Base-by-base conservation (phyloP, 2,888 invertebrate species). In the Salpingus planirostris region DNA sequence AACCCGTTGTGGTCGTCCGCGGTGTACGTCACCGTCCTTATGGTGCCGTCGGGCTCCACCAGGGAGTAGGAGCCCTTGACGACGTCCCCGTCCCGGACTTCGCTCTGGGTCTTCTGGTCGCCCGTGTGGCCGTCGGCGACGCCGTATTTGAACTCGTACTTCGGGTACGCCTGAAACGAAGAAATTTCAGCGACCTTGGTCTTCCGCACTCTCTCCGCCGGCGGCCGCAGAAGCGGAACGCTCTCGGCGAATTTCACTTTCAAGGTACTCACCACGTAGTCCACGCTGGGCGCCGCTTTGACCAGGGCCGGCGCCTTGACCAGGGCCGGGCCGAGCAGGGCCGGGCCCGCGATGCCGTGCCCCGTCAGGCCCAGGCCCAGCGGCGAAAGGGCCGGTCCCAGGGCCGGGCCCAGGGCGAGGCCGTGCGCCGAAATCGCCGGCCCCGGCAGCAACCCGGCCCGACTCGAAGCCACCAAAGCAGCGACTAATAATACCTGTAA, bases 1-100 rank as follows among this genome's bases (percentile, higher is more conserved):
- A 60, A 74, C 64, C 74, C 74, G 42, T 67, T 69, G 36, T 68
- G 66, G 40, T 73, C 71, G 54, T 75, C 73, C 38, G 74, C 73
- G 26, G 72, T 61, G 49, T 75, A 75, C 40, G 67, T 62, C 24
- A 74, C 74, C 45, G 66, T 71, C 47, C 75, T 64, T 30, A 71
- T 50, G 12, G 73, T 71, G 35, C 74, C 72, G 45, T 73, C 73
- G 11, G 71, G 65, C 50, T 74, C 72, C 13, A 73, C 65, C 35
- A 73, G 60, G 42, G 72, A 70, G 57, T 74, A 74, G 33, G 68
- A 68, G 3, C 74, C 74, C 35, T 65, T 67, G n/a, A 74, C 74
- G 32, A 64, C 60, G 43, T 73, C 71, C 1, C 73, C 73, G 33
- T 73, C 71, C 28, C 74, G 62, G 11, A 65, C 52, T 51, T 74